Conservation (phyloP, 2,113 vertebrate species). For the Sinocyclocheilus grahami region DNA sequence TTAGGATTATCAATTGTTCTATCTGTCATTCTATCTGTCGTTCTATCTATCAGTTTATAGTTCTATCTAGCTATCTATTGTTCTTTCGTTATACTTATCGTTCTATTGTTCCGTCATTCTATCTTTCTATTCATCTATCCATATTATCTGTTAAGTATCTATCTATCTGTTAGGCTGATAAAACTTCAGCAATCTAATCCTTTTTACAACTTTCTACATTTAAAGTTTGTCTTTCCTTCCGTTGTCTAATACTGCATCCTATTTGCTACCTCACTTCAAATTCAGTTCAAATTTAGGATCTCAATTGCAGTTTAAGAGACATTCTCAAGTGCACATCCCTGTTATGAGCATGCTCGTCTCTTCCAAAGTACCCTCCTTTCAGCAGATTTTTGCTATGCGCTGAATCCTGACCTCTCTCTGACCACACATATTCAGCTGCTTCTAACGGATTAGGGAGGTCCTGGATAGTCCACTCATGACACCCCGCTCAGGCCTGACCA, state of each 20-base stretch:
- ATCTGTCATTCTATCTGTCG: neutral
- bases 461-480: constrained; percentile 4
- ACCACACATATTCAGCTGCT: constrained; percentile 3
- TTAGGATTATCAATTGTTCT: neutral
- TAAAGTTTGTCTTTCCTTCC: neutral
- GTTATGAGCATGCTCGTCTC: neutral
- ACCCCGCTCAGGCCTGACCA: neutral
- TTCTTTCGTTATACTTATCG: neutral
- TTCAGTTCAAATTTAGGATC: neutral
- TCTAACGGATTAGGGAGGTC: constrained; percentile 20
- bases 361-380: neutral
- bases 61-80: neutral
- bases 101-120: neutral
- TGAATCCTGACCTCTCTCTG: constrained; percentile 38
- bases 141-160: no score
- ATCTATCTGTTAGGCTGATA: neutral
- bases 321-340: neutral
- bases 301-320: neutral
- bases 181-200: neutral
- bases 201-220: neutral
- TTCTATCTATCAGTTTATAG: neutral
- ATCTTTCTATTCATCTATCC: neutral
- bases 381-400: neutral
- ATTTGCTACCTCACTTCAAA: neutral
- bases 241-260: neutral